Percentiles rank a stretch among this genome's conserved stretches.
phyloP scores from a whole-genome alignment of 2,797 vertebrate species.

The Sciurus vulgaris region DNA sequence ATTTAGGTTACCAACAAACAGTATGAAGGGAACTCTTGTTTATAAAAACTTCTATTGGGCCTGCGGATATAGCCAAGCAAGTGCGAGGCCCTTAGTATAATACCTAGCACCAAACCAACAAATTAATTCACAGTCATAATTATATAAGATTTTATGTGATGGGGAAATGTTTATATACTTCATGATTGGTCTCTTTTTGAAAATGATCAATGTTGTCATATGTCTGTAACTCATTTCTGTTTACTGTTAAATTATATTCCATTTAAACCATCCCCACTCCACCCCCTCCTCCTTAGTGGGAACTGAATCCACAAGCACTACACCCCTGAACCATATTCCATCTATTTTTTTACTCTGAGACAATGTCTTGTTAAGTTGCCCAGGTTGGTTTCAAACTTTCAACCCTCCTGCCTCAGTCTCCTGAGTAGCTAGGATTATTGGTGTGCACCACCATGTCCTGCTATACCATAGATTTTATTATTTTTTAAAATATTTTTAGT shows the following conservation, averaged over 20 bases:
- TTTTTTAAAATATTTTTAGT: no score
- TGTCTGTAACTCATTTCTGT: background rate
- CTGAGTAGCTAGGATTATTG: no score
- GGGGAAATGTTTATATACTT: slow-evolving; percentile 16
- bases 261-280: background rate
- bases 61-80: background rate
- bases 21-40: slow-evolving; percentile 4
- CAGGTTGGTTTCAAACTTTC: no score
- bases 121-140: background rate
- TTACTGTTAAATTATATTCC: slow-evolving; percentile 2
- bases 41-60: background rate
- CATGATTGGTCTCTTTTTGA: background rate
- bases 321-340: no score
- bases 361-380: no score
- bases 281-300: background rate
- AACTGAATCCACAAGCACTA: no score
- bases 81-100: background rate
- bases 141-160: background rate
- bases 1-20: slow-evolving; percentile 38
- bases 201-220: background rate
- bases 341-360: no score
- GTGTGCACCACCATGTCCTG: no score
- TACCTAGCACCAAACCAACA: background rate
- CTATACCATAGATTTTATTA: no score
- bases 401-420: no score